Evolutionary conservation across 2,888 invertebrate species (phyloP).

Genomic region (Apamea monoglypha): DNA sequence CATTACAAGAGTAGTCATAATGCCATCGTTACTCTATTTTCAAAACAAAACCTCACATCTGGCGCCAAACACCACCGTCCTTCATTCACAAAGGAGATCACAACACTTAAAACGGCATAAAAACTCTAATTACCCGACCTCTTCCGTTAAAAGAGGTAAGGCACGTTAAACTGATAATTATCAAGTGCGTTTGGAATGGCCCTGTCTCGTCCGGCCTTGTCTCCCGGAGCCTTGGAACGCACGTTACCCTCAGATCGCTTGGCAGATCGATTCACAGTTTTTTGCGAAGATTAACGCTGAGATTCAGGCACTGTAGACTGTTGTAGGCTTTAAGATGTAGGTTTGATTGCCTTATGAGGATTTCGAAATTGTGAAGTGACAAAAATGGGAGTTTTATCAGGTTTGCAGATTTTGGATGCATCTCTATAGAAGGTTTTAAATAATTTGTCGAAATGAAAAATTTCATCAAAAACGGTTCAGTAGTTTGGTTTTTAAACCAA

Average conservation of each 20-base stretch:
- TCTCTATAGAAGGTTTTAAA: background rate
- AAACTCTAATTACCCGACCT: conserved; percentile 62
- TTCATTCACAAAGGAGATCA: conserved; percentile 62
- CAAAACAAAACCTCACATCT: conserved; percentile 46
- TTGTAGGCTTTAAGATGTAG: background rate
- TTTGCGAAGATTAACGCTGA: conserved; percentile 40
- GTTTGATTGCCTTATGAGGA: background rate
- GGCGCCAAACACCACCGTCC: conserved; percentile 43
- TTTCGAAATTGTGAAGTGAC: background rate
- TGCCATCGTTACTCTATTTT: conserved; percentile 15
- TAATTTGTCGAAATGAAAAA: no score
- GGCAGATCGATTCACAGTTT: conserved; percentile 42
- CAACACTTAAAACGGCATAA: conserved; percentile 55
- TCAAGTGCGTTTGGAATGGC: conserved; percentile 48
- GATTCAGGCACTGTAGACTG: conserved; percentile 18
- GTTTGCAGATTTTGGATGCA: no score
- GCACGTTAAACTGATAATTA: conserved; percentile 66
- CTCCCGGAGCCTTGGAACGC: conserved; percentile 52
- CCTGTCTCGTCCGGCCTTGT: conserved; percentile 54
- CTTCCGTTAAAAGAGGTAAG: conserved; percentile 63
- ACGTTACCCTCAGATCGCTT: conserved; percentile 44
- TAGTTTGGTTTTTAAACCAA: no score
- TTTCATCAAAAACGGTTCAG: no score
- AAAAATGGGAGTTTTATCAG: background rate
- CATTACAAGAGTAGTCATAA: background rate